Evolutionary conservation across 2,888 invertebrate species (phyloP), one percentile per base, ranked within the genome.

Genomic region (Capitulum mitella): DNA sequence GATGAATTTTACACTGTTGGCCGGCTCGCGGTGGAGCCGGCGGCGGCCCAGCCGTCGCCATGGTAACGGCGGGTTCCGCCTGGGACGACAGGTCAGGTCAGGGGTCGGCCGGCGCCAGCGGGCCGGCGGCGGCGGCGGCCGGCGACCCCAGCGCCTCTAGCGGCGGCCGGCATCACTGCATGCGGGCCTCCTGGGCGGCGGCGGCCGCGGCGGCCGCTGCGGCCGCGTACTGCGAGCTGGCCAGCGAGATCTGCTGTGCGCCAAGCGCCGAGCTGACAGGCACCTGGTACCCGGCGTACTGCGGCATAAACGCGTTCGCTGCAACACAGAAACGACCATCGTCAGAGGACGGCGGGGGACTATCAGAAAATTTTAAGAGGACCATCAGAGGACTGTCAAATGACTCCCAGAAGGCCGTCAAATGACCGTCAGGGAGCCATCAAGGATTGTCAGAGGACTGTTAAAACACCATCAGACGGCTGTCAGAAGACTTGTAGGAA

Each of bases 201-300:
- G 70, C 70, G 37, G 70, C 70, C 40, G 70, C 70, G 40, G 70
- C 70, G 10, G 70, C 70, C 2, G 70, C 64, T 16, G 64, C 70
- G 8, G 70, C 70, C 0, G 70, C 70, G 70, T 70, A 70, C 70
- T 70, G 70, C 22, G 70, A 70, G 37, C 70, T 37, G 70, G 70
- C 70, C 70, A 70, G 37, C 6, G 70, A 70, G 70, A 70, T 37
- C 40, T 70, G 70, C 29, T 70, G 70, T 10, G 29, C 70, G 26
- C 70, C 40, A 22, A 70, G 70, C 12, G 70, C 70, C 3, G 70
- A 70, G 40, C 70, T 70, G 26, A 70, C 70, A 0, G 70, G 70
- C 70, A 70, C 70, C 40, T 37, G 70, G 40, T 70, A 70, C 6
- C 70, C 70, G 40, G 70, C 70, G 70, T 70, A 70, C 70, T 70